Evolutionary conservation across 2,113 vertebrate species (phyloP), one percentile per base, ranked within the genome.

Genomic region (Acrocephalus kingi): DNA sequence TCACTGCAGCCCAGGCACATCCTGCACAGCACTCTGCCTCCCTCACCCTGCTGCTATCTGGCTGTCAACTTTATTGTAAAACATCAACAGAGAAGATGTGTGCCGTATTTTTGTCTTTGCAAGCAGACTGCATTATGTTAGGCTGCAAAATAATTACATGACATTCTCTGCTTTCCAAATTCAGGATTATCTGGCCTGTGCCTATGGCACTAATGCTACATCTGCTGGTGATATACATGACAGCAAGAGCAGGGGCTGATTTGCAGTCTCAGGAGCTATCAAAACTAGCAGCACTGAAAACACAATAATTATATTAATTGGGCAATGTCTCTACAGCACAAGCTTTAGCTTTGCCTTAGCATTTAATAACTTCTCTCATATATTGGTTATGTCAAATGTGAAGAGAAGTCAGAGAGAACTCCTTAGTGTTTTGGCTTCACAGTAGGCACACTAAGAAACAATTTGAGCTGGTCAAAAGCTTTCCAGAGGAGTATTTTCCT

Each of bases 91-190:
- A 41, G 84, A 94, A 81, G 73, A 94, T 76, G 69, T 54, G 74
- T 7, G 54, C 52, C 20, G 24, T 84, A 79, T 87, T 95, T 96
- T 49, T 91, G 89, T 64, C 89, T 94, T 62, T 3, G 12, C 61
- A 82, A 93, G 78, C 52, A 95, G 72, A 11, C n/a, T 54, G 20
- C 74, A 79, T 94, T 89, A 79, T 85, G 62, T 95, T 84, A 73
- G 73, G 52, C 45, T 87, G 81, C 54, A 89, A 95, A 96, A 95
- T 96, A 97, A 95, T 92, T 94, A 67, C 87, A 76, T 72, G 69
- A 89, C 84, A 87, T 78, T 76, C 69, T 91, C 93, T 71, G 61
- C 86, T 82, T 92, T 96, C 91, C 95, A 96, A 95, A 95, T 79
- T 82, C 84, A 79, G 84, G 69, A 93, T 94, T 87, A 89, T 95